Percentiles rank a stretch among this genome's conserved stretches.
Conservation (phyloP, 2,113 vertebrate species). For the Pseudonaja textilis region DNA sequence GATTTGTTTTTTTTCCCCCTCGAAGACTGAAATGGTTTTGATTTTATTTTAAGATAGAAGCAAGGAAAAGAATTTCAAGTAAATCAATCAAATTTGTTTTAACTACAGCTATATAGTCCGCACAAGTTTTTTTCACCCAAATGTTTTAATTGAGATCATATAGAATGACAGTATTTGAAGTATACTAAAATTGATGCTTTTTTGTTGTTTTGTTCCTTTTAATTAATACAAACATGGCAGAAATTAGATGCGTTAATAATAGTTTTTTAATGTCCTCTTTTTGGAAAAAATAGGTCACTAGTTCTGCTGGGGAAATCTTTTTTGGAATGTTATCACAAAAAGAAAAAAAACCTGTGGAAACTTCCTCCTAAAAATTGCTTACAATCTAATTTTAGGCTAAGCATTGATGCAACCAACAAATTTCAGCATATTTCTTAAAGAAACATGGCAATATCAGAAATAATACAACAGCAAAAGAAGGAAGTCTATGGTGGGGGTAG, state of each 20-base stretch:
- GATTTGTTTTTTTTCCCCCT: neutral
- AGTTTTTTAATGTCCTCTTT: neutral
- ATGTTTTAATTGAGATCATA: neutral
- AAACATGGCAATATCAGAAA: slow-evolving; percentile 1
- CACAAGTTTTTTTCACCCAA: neutral
- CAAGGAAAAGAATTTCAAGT: neutral
- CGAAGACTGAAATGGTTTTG: neutral
- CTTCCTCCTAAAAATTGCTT: slow-evolving; percentile 41
- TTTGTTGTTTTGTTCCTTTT: neutral
- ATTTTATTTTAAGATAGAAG: neutral
- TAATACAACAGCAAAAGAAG: neutral
- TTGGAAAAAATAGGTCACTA: neutral
- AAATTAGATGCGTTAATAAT: neutral
- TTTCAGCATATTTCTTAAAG: neutral
- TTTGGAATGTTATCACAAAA: slow-evolving; percentile 14
- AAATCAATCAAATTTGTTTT: neutral
- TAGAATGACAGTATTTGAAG: neutral
- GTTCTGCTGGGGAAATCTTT: slow-evolving; percentile 15
- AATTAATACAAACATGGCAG: neutral
- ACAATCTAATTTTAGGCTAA: slow-evolving; percentile 25
- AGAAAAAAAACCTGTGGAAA: slow-evolving; percentile 26
- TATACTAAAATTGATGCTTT: neutral
- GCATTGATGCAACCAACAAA: neutral
- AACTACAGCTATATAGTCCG: neutral
- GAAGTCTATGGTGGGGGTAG: neutral